Percentiles rank a stretch among this genome's conserved stretches.
Evolutionary conservation across 2,888 invertebrate species (phyloP).

Genomic region (Drymonia ruficornis): DNA sequence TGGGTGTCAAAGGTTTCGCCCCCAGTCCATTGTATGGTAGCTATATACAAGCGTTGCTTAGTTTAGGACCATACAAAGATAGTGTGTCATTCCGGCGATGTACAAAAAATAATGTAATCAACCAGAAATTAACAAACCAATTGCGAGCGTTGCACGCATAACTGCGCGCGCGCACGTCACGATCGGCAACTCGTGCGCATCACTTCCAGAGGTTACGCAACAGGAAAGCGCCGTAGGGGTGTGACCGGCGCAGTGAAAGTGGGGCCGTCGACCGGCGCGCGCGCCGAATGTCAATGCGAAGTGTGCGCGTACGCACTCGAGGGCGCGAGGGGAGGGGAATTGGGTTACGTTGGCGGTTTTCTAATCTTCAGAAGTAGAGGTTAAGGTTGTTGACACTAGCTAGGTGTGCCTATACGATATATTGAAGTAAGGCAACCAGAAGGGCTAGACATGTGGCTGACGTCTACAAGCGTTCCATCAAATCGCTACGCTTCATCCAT

Average conservation of each 20-base stretch:
- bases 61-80: too few species aligned
- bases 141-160: not conserved
- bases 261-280: conserved; percentile 35
- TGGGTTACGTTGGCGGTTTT: conserved; percentile 43
- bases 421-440: too few species aligned
- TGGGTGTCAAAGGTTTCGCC: too few species aligned
- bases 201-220: conserved; percentile 44
- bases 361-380: conserved; percentile 26
- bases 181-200: conserved; percentile 1
- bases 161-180: conserved; percentile 2
- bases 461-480: too few species aligned
- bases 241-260: conserved; percentile 50
- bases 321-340: conserved; percentile 25
- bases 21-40: too few species aligned
- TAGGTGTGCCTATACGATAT: too few species aligned
- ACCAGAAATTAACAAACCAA: not conserved
- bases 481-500: too few species aligned
- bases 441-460: too few species aligned
- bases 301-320: conserved; percentile 23
- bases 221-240: conserved; percentile 49
- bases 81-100: too few species aligned
- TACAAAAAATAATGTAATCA: too few species aligned
- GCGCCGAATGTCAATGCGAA: conserved; percentile 57
- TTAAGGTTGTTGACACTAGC: conserved; percentile 2
- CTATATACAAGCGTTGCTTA: too few species aligned